Conservation (phyloP, 2,888 invertebrate species). For the Standfussiana lucernea region DNA sequence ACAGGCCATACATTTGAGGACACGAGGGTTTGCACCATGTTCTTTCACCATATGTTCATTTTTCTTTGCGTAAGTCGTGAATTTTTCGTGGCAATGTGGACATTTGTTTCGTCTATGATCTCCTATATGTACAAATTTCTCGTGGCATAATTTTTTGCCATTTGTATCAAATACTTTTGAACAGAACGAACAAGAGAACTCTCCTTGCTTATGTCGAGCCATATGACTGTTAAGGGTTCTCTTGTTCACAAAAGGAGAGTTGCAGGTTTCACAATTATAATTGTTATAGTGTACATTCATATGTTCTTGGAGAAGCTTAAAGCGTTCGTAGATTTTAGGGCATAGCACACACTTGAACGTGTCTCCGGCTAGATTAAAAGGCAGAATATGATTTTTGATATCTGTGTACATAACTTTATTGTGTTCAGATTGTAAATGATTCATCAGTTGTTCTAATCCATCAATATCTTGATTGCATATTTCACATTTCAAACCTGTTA, state of each 20-base stretch:
- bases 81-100: conserved; percentile 53
- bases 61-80: conserved; percentile 47
- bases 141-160: conserved; percentile 56
- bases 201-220: conserved; percentile 55
- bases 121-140: conserved; percentile 51
- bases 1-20: conserved; percentile 58
- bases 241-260: conserved; percentile 82
- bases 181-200: conserved; percentile 55
- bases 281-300: conserved; percentile 64
- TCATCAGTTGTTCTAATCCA: conserved; percentile 40
- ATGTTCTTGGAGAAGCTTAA: conserved; percentile 63
- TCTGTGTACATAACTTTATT: conserved; percentile 48
- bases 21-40: conserved; percentile 44
- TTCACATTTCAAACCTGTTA: conserved; percentile 60
- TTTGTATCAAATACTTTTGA: conserved; percentile 59
- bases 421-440: conserved; percentile 52
- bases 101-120: conserved; percentile 59
- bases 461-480: conserved; percentile 46
- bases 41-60: conserved; percentile 53
- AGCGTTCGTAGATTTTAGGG: conserved; percentile 42
- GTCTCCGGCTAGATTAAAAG: conserved; percentile 63
- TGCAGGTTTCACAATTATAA: conserved; percentile 63
- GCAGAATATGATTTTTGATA: conserved; percentile 61
- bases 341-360: conserved; percentile 52
- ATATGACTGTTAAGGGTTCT: conserved; percentile 47